Base-by-base conservation (phyloP, 2,888 invertebrate genomes). In the Resseliella maxima region DNA sequence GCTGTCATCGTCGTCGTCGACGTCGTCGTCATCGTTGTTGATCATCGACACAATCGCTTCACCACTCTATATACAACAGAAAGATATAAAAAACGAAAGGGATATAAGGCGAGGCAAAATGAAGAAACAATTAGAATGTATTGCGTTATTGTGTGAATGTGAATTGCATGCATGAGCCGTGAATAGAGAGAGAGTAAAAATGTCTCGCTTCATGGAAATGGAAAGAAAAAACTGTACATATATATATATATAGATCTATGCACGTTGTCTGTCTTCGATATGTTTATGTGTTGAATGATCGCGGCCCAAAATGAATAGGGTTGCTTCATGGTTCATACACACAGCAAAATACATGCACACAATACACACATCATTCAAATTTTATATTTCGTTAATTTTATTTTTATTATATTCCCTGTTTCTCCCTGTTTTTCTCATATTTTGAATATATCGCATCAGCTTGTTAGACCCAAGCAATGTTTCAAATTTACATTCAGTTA, bases 381-480 rank as follows among this genome's bases (percentile, higher is more conserved):
- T 59, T 59, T 59, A n/a, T 24, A 59, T 59, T 59, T 59, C 59
- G 59, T 59, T 59, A 59, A 59, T 59, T 59, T 59, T 24, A 59
- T 24, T 59, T 59, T 59, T 59, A 59, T 59, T 59, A n/a, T n/a
- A 59, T 59, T 59, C 59, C 59, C 59, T 59, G 24, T 59, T 59
- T 59, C 59, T 59, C 59, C 59, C 59, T 59, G n/a, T 59, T 24
- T 8, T 18, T 50, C 24, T 0, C 24, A 2, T 24, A 24, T 6
- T 24, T 6, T 24, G 59, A 59, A 50, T 2, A 2, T 24, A 3
- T 24, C 24, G 5, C 46, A n/a, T 5, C 41, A 12, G 59, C 59
- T 59, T 24, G 24, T 59, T 59, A n/a, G 59, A 59, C 59, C 59
- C 59, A 59, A 59, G 24, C 59, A 59, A 50, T 50, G 50, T 50